Evolutionary conservation across 2,797 vertebrate species (phyloP).

Genomic region (Oreortyx pictus): DNA sequence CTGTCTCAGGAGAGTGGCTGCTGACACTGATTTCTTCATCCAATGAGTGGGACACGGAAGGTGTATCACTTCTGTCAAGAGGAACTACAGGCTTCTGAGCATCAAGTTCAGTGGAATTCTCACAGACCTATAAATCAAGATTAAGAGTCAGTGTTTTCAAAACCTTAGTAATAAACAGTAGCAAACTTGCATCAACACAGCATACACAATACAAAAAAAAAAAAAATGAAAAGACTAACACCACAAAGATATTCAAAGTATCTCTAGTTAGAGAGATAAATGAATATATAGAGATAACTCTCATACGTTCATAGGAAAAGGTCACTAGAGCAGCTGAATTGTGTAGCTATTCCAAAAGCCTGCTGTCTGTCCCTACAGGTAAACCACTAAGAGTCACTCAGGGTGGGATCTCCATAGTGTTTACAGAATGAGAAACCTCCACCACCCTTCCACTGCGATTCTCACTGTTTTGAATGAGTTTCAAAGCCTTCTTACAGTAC

Average conservation of each 20-base stretch:
- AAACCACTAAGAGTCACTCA: background rate
- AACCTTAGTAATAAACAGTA: background rate
- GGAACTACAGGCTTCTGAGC: slow-evolving; percentile 68
- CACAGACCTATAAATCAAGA: slow-evolving; percentile 71
- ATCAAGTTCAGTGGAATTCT: slow-evolving; percentile 70
- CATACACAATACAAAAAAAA: background rate
- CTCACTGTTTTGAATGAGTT: background rate
- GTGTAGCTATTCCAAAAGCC: background rate
- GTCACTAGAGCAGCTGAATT: background rate
- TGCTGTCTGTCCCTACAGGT: background rate
- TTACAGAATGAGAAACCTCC: background rate
- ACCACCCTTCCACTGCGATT: background rate
- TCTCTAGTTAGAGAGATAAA: background rate
- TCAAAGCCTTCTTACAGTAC: background rate
- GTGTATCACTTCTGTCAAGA: slow-evolving; percentile 60
- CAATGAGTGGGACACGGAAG: slow-evolving; percentile 53
- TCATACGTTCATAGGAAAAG: background rate
- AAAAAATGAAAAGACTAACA: background rate
- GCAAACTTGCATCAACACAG: background rate
- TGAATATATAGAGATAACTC: background rate
- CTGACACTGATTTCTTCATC: slow-evolving; percentile 71
- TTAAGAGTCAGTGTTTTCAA: slow-evolving; percentile 17
- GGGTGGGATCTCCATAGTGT: background rate
- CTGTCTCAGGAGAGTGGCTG: slow-evolving; percentile 52
- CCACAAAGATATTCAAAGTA: background rate